Base-by-base conservation (phyloP, 1,140 invertebrate species). In the Telenomus remus region DNA sequence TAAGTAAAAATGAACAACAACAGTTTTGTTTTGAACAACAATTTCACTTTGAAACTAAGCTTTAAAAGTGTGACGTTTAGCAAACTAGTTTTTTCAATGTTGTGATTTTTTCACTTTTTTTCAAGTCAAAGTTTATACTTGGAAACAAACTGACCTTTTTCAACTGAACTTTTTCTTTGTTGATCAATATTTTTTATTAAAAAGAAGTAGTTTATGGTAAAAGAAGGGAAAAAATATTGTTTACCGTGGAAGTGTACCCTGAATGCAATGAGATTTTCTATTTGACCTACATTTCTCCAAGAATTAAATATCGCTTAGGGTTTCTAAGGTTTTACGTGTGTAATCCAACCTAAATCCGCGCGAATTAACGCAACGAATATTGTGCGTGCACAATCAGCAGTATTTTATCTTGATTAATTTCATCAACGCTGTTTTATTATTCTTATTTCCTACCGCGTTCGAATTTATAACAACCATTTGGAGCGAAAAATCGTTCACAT, bases 261-360 rank as follows among this genome's bases (percentile, higher is more conserved):
- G 46, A 68, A 71, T 57, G 63, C 50, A 72, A 68, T 71, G 74
- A 51, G 68, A 77, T 72, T 77, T 77, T 72, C 68, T 68, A 46
- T 72, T 66, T 65, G 74, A 77, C 74, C 74, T 77, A 77, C 74
- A 72, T 77, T 72, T 68, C 35, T 60, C 2, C 16, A 68, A 68
- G 68, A 77, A 68, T 71, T 72, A 71, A 77, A 77, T 77, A 60
- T 60, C 73, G 54, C 60, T 76, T 69, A 68, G 59, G 74, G 66
- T 77, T 77, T 77, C 61, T 66, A 63, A 63, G 71, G 74, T 63
- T 72, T 77, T 68, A 72, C 63, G 51, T 47, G 27, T 77, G 42
- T 70, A 70, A 76, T 76, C 65, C 61, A 76, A 70, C 60, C 60
- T 70, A 60, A 76, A 70, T 76, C 65, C 55, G 65, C 4, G 5